A percentile compares a stretch with the other conserved stretches of the same genome.
Evolutionary conservation across 2,113 vertebrate genomes (phyloP).

Genomic region (Tragelaphus buxtoni): DNA sequence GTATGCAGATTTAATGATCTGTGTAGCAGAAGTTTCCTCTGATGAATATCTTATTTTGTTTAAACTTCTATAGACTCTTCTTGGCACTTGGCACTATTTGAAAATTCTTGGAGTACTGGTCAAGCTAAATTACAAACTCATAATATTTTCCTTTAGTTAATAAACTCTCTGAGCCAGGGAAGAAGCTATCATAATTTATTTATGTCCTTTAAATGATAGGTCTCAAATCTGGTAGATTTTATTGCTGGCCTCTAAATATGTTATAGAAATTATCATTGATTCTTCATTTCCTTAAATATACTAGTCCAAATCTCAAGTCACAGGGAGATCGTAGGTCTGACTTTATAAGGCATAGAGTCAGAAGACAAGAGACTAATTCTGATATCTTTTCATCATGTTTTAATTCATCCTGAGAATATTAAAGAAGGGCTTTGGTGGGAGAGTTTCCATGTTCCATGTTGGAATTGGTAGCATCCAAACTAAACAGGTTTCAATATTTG

Average conservation of each 20-base stretch:
- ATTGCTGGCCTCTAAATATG: neutral
- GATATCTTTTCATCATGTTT: neutral
- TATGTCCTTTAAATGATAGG: neutral
- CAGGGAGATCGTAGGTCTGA: neutral
- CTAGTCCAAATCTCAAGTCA: neutral
- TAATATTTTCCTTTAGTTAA: neutral
- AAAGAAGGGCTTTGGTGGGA: neutral
- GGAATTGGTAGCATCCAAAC: neutral
- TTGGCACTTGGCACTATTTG: neutral
- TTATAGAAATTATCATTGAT: neutral
- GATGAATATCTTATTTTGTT: neutral
- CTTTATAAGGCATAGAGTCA: neutral
- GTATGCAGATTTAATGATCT: neutral
- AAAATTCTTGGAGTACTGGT: neutral
- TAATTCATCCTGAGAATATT: neutral
- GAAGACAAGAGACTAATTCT: neutral
- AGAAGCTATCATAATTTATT: neutral
- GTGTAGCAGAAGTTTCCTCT: neutral
- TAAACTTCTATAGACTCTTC: neutral
- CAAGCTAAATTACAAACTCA: constrained; percentile 2
- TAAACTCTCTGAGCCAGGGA: neutral
- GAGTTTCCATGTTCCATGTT: neutral
- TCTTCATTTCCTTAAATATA: neutral
- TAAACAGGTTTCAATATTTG: neutral
- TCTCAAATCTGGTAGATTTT: neutral